Conservation (phyloP, 2,888 invertebrate species). For the Acholoe squamosa region DNA sequence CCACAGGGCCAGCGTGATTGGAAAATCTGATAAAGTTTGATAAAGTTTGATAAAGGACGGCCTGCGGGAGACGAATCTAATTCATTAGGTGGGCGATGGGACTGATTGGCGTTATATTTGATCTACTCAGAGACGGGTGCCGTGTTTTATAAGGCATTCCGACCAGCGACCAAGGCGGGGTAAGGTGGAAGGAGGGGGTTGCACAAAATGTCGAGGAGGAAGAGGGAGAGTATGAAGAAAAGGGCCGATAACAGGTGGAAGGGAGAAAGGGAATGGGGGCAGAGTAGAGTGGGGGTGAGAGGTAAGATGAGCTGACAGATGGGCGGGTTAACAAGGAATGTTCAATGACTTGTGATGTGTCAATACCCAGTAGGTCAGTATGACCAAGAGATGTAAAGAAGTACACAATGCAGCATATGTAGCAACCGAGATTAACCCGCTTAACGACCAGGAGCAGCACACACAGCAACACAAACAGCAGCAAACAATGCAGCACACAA, state of each 20-base stretch:
- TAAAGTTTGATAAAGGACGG: conserved; percentile 51
- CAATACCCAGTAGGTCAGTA: no score
- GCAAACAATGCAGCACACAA: no score
- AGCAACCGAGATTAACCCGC: no score
- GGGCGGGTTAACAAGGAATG: no score
- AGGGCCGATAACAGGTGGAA: background rate
- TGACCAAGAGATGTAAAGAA: no score
- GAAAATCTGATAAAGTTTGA: conserved; percentile 56
- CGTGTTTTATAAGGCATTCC: conserved; percentile 44
- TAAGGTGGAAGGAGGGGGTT: background rate
- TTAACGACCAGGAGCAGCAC: no score
- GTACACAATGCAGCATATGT: no score
- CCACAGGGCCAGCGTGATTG: conserved; percentile 51
- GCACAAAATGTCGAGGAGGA: background rate
- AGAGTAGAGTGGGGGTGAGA: no score
- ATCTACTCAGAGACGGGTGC: conserved; percentile 24
- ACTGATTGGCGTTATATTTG: conserved; percentile 48
- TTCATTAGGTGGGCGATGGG: conserved; percentile 27
- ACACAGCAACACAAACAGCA: no score
- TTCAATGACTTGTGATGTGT: no score
- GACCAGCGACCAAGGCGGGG: background rate
- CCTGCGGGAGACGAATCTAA: conserved; percentile 53
- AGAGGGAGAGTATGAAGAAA: background rate
- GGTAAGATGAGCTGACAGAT: no score
- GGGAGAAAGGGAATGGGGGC: background rate